Percentiles rank a stretch among this genome's conserved stretches.
These are phyloP conservation scores for Zoanthus gigantus DNA, from an alignment of 92 coral and sea anemone species.

Conservation along the genomic window DNA sequence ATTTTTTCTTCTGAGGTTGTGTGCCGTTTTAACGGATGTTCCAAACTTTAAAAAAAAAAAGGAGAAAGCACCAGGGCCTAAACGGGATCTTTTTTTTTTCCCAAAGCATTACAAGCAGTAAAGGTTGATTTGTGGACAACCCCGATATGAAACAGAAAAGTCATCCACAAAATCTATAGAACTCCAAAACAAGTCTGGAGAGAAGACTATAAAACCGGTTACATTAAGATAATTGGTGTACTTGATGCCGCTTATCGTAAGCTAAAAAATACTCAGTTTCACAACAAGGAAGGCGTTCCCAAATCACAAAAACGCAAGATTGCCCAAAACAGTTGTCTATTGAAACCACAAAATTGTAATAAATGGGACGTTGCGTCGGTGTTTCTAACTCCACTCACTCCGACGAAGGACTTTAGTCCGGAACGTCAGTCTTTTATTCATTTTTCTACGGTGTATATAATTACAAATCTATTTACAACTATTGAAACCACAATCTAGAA, in stretches of 20 bases:
- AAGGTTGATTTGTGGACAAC: neutral
- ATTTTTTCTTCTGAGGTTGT: constrained; percentile 22
- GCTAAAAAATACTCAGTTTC: neutral
- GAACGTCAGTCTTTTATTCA: too few species aligned
- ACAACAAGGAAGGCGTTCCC: neutral
- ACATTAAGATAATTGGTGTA: constrained; percentile 19
- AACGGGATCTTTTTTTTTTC: constrained; percentile 27
- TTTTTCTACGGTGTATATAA: too few species aligned
- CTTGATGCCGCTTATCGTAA: constrained; percentile 23
- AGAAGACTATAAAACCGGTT: neutral
- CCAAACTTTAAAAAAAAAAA: neutral
- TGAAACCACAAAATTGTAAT: neutral
- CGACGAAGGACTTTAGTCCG: too few species aligned
- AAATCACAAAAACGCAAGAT: neutral
- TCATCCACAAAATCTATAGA: neutral
- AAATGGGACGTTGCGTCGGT: too few species aligned
- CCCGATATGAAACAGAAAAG: neutral
- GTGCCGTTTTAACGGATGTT: constrained; percentile 19
- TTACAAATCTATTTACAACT: neutral
- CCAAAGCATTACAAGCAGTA: constrained; percentile 9
- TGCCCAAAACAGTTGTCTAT: neutral
- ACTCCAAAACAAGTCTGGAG: neutral
- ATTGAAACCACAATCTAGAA: neutral
- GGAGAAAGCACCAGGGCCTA: neutral
- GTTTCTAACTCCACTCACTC: too few species aligned